phyloP scores from a whole-genome alignment of 2,113 vertebrate species.

The Miniopterus natalensis region DNA sequence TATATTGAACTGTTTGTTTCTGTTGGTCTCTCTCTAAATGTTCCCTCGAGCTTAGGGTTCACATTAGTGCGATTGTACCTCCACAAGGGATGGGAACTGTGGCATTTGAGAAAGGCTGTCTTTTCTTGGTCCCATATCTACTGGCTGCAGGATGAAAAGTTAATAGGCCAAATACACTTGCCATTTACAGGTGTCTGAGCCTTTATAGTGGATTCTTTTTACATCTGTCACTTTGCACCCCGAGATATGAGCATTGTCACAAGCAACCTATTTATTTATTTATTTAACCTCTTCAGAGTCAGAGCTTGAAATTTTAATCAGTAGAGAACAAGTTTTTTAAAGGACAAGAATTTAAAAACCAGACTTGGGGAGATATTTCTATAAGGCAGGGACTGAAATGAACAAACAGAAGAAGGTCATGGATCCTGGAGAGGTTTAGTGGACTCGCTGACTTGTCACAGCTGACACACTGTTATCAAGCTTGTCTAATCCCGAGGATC shows the following conservation, averaged over 20 bases:
- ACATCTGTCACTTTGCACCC: background rate
- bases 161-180: background rate
- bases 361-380: background rate
- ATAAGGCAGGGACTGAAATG: background rate
- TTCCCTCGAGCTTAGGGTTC: background rate
- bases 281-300: constrained; percentile 2
- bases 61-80: background rate
- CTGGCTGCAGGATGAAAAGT: background rate
- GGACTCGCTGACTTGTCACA: background rate
- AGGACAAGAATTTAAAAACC: background rate
- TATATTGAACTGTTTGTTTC: background rate
- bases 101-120: background rate
- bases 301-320: background rate
- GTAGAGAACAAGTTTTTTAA: background rate
- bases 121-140: background rate
- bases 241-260: background rate
- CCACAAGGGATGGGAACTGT: background rate
- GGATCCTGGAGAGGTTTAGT: background rate
- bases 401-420: background rate
- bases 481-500: background rate
- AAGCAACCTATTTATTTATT: background rate
- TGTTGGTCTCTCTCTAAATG: background rate
- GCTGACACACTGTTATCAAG: background rate
- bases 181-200: background rate
- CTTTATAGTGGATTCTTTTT: background rate